Evolutionary conservation across 2,888 invertebrate species (phyloP).

Genomic region (Lochmaea crataegi): DNA sequence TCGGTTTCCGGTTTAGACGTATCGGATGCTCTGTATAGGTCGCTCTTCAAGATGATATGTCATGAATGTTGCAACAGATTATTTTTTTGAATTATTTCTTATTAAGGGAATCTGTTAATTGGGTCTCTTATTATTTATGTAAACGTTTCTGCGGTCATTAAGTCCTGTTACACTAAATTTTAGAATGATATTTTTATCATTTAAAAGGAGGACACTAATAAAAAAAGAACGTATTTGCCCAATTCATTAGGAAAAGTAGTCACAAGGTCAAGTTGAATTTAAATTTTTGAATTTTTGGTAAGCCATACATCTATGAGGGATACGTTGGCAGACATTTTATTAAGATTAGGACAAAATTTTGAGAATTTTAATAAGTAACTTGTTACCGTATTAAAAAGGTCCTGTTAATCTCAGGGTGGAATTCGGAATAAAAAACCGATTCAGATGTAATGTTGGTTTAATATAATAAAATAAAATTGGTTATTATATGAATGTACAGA

Average conservation of each 20-base stretch:
- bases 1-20: slow-evolving; percentile 27
- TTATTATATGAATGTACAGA: too few species aligned
- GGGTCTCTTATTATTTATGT: slow-evolving; percentile 1
- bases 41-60: slow-evolving; percentile 7
- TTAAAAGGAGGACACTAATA: neutral
- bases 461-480: too few species aligned
- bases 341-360: too few species aligned
- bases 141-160: neutral
- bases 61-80: slow-evolving; percentile 18
- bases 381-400: too few species aligned
- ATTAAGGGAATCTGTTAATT: slow-evolving; percentile 17
- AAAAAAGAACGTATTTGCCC: neutral
- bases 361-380: too few species aligned
- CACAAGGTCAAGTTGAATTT: too few species aligned
- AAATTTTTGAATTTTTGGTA: neutral
- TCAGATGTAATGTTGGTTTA: too few species aligned
- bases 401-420: too few species aligned
- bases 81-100: neutral
- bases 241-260: neutral
- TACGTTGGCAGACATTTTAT: too few species aligned
- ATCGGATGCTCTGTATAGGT: slow-evolving; percentile 21
- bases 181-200: neutral
- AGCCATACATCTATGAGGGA: too few species aligned
- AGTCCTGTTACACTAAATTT: neutral
- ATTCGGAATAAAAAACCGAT: too few species aligned